phyloP scores from a whole-genome alignment of 2,113 vertebrate species.

The Xiphophorus maculatus region DNA sequence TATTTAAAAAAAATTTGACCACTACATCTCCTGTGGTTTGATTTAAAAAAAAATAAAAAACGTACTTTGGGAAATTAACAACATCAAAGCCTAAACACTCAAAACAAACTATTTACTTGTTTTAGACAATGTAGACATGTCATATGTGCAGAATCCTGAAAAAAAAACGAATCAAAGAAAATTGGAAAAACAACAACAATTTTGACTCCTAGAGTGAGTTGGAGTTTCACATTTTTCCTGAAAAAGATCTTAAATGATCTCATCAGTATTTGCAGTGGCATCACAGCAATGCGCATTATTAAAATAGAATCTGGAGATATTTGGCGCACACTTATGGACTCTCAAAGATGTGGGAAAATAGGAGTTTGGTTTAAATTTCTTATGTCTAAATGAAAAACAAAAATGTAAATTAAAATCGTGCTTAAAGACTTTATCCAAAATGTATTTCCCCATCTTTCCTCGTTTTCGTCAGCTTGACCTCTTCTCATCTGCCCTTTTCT shows the following conservation, averaged over 20 bases:
- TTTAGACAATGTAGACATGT: background rate
- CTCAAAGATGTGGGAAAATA: background rate
- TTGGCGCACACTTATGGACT: background rate
- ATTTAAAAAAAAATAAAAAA: too few species aligned
- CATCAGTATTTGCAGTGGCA: too few species aligned
- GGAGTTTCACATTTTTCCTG: background rate
- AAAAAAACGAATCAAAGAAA: background rate
- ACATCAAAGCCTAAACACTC: too few species aligned
- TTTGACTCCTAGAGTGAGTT: background rate
- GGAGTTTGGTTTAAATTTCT: slow-evolving; percentile 20
- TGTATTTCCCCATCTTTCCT: background rate
- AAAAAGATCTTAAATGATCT: background rate
- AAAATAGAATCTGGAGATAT: too few species aligned
- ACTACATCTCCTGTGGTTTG: background rate
- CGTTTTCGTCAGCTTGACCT: slow-evolving; percentile 17
- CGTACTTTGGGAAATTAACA: too few species aligned
- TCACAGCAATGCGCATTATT: too few species aligned
- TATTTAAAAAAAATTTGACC: background rate
- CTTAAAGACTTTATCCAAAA: slow-evolving; percentile 22
- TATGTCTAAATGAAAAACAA: slow-evolving; percentile 15
- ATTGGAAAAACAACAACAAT: background rate
- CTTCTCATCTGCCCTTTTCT: slow-evolving; percentile 30
- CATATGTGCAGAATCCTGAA: background rate
- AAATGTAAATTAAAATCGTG: slow-evolving; percentile 31
- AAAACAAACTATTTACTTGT: background rate